Evolutionary conservation across 2,797 vertebrate genomes (phyloP), one percentile per base, ranked within the genome.

Genomic region (Ctenosaura bakeri): DNA sequence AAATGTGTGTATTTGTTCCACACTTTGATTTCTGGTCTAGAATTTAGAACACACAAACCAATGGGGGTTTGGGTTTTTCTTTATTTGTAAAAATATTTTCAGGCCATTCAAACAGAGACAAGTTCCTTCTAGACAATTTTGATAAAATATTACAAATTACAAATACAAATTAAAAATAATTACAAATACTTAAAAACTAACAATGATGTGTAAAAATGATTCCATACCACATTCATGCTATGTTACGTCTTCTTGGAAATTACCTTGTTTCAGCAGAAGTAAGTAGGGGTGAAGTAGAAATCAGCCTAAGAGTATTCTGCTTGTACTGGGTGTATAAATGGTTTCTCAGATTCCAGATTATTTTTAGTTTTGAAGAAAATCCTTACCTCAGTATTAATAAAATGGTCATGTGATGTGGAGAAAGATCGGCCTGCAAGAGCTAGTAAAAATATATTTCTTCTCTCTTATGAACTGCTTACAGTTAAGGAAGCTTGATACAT

Each of bases 11-110:
- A 0, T 66, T 93, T 94, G 29, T 94, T 85, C 74, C 91, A 77
- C 78, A 91, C 6, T 94, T 95, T 91, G 89, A 88, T 86, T 94
- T 94, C 54, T 79, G 91, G 85, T 91, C 69, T 91, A n/a, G 56
- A 71, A 86, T 95, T 94, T 94, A 77, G 82, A 89, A 88, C 91
- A 86, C 90, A 77, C 0, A 91, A 74, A 32, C n/a, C 92, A 86
- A 52, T 89, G 83, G 76, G 20, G 22, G 87, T 66, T 89, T 12
- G 29, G 77, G 24, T 90, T 46, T 42, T 80, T 84, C 20, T n/a
- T 85, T 8, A 54, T 85, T 94, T 91, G 90, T 85, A 32, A 93
- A 86, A 91, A 50, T 59, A 59, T 91, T 66, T 89, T 38, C 59
- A 64, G 50, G 54, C n/a, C 7, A 20, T 82, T 81, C 32, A 62